Conservation (phyloP, 2,888 invertebrate species). For the Druceiella hillmani region DNA sequence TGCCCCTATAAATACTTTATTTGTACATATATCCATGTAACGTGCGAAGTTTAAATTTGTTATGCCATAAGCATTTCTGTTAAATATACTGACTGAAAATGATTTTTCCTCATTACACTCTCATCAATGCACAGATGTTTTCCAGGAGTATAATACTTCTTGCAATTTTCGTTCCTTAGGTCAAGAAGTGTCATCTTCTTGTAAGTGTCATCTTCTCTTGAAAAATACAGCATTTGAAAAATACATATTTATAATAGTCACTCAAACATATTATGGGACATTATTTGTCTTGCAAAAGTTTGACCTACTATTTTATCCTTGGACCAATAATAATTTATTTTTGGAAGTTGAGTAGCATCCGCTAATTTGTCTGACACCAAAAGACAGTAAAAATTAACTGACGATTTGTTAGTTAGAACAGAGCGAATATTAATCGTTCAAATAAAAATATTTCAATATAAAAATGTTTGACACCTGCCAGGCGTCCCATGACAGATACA, state of each 20-base stretch:
- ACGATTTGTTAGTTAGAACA: too few species aligned
- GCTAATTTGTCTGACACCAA: too few species aligned
- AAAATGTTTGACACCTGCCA: too few species aligned
- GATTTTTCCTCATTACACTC: background rate
- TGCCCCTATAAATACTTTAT: background rate
- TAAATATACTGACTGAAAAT: background rate
- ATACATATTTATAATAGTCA: background rate
- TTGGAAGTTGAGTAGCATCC: too few species aligned
- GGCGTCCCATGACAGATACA: too few species aligned
- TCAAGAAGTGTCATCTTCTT: too few species aligned
- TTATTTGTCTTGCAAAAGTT: background rate
- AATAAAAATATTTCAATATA: too few species aligned
- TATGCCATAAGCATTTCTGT: background rate
- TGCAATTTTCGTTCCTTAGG: too few species aligned
- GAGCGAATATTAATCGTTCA: too few species aligned
- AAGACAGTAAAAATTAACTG: too few species aligned
- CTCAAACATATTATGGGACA: background rate
- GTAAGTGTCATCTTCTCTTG: background rate
- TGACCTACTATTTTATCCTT: background rate
- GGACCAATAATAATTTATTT: too few species aligned
- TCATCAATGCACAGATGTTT: background rate
- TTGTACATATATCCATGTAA: background rate
- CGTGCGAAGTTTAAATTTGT: background rate
- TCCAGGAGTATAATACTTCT: too few species aligned
- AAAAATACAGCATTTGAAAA: background rate